Conservation (phyloP, 2,888 invertebrate genomes). For the Dermolepida albohirtum region DNA sequence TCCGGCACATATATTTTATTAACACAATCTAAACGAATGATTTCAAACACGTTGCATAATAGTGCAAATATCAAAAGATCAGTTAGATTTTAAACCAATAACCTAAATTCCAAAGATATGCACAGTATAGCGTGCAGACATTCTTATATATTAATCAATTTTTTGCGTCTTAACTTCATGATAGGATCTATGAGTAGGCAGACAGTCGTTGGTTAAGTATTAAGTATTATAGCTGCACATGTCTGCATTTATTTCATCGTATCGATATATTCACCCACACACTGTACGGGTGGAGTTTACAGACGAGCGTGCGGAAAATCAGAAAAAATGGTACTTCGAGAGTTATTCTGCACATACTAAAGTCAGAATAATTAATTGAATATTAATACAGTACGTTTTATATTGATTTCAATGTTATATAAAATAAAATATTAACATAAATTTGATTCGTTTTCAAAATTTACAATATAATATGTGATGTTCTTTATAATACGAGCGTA, state of each 20-base stretch:
- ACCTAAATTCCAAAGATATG: slow-evolving; percentile 20
- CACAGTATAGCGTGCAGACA: slow-evolving; percentile 31
- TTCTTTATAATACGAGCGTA: no score
- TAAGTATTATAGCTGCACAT: slow-evolving; percentile 27
- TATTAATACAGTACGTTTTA: no score
- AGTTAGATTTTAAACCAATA: slow-evolving; percentile 32
- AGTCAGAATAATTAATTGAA: no score
- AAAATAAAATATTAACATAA: no score
- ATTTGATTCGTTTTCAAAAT: no score
- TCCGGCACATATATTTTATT: no score
- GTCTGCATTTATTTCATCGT: slow-evolving; percentile 26
- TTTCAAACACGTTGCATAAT: slow-evolving; percentile 1
- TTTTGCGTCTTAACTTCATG: slow-evolving; percentile 23
- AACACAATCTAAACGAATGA: no score
- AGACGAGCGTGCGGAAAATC: slow-evolving; percentile 20
- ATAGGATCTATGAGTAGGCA: slow-evolving; percentile 29
- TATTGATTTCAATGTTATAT: no score
- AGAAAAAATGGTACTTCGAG: slow-evolving; percentile 4
- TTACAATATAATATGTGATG: no score
- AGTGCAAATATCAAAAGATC: slow-evolving; percentile 24
- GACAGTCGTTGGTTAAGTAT: slow-evolving; percentile 11
- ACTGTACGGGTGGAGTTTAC: slow-evolving; percentile 31
- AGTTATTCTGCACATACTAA: no score
- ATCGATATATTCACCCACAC: slow-evolving; percentile 32
- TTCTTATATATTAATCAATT: slow-evolving; percentile 35